These are phyloP conservation scores for Sigmodon hispidus DNA, from an alignment of 2,113 vertebrate genomes.

Conservation along the genomic window DNA sequence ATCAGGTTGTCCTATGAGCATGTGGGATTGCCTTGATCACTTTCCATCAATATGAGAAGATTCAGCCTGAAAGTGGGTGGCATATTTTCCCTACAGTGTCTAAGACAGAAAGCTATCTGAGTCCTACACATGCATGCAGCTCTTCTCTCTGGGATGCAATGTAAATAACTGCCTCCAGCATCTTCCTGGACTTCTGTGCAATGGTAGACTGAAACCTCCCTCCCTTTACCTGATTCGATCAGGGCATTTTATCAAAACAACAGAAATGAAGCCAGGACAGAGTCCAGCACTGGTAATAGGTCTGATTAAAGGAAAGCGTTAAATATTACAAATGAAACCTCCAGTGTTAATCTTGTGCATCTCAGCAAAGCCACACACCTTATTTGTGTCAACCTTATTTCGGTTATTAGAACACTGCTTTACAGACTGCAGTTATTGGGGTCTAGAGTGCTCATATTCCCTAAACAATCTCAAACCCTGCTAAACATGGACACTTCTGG, in stretches of 20 bases:
- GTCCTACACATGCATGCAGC: not conserved
- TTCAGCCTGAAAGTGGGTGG: not conserved
- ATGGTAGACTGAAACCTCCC: not conserved
- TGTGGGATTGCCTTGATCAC: not conserved
- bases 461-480: not conserved
- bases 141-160: not conserved
- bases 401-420: not conserved
- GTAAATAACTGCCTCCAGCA: not conserved
- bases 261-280: not conserved
- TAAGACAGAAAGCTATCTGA: not conserved
- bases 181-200: not conserved
- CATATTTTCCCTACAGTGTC: not conserved
- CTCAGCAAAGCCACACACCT: not conserved
- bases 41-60: not conserved
- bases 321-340: not conserved
- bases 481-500: not conserved
- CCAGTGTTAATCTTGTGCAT: not conserved
- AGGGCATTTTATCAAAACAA: not conserved
- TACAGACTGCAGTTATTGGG: not conserved
- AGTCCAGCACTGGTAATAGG: not conserved
- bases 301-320: not conserved
- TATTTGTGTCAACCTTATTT: not conserved
- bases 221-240: not conserved
- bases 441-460: not conserved
- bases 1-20: not conserved